Evolutionary conservation across 2,888 invertebrate species (phyloP).

Genomic region (Lithophane leautieri): DNA sequence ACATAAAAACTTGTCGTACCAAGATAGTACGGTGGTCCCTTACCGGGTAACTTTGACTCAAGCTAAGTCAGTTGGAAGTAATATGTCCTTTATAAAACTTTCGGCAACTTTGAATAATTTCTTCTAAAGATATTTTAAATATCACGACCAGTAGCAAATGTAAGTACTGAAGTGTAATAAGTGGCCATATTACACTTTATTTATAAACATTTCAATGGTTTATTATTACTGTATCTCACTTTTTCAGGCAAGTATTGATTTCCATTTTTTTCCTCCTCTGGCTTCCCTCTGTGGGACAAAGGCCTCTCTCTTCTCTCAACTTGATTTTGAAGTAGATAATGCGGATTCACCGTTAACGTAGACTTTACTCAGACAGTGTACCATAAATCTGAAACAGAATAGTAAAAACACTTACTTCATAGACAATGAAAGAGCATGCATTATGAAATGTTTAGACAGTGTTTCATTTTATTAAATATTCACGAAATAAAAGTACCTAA

Average conservation of each 20-base stretch:
- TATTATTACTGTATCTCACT: neutral
- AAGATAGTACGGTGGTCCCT: neutral
- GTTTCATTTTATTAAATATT: neutral
- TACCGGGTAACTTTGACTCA: neutral
- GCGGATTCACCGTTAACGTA: neutral
- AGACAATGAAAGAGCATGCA: neutral
- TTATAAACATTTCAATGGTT: neutral
- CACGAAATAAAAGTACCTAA: neutral
- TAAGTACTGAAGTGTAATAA: conserved; percentile 2
- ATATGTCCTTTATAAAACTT: neutral
- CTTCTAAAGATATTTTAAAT: neutral
- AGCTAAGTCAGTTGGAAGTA: conserved; percentile 1
- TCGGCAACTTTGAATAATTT: neutral
- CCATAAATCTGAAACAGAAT: neutral
- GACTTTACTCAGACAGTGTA: neutral
- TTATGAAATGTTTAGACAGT: conserved; percentile 12
- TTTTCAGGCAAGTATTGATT: neutral
- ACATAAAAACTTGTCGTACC: neutral
- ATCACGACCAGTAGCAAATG: neutral
- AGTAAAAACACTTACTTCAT: neutral
- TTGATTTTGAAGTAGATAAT: neutral
- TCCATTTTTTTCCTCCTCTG: neutral
- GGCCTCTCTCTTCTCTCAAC: neutral
- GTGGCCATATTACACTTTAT: neutral
- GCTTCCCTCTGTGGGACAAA: neutral